Evolutionary conservation across 2,797 vertebrate genomes (phyloP), one percentile per base, ranked within the genome.

Genomic region (Graptemys geographica): DNA sequence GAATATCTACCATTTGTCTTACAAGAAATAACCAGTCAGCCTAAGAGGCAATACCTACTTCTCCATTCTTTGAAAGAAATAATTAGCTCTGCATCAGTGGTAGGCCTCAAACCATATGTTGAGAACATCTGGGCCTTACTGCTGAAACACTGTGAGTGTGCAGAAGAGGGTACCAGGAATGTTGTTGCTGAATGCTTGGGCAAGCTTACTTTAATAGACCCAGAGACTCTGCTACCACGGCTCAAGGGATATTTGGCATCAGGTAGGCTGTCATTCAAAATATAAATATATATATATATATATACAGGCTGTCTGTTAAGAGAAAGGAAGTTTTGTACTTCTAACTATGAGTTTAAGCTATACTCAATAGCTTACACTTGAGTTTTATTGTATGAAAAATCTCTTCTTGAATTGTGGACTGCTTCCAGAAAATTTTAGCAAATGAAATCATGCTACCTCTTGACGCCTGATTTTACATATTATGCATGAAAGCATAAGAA

Each of bases 1-100:
- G 99, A 99, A 97, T 99, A 99, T 96, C 98, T 99, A 55, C 99
- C 99, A 3, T 99, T 99, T 96, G 99, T 99, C 89, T 98, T 99
- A 94, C 99, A 99, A 98, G 99, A 99, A 98, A 99, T 99, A 98
- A 99, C 99, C 3, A 99, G 99, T 89, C 99, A 99, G 3, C 99
- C 99, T 76, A 99, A 99, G 98, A 98, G 99, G 93, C 99, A 99
- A 96, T 99, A 99, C 96, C 99, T 99, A 96, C 98, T 99, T 96
- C 99, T 99, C 96, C 99, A 99, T 98, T 99, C 99, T 8, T 98
- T 99, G 96, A 99, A 99, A 97, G 99, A 99, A 98, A 99, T 99
- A 97, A 99, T 99, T 98, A 99, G 99, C 94, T 99, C 99, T 41
- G 99, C 99, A 0, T 99, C 99, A 3, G 99, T 99, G 90, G 96